Percentiles rank a stretch among this genome's conserved stretches.
Conservation (phyloP, 2,797 vertebrate genomes). For the Helostoma temminkii region DNA sequence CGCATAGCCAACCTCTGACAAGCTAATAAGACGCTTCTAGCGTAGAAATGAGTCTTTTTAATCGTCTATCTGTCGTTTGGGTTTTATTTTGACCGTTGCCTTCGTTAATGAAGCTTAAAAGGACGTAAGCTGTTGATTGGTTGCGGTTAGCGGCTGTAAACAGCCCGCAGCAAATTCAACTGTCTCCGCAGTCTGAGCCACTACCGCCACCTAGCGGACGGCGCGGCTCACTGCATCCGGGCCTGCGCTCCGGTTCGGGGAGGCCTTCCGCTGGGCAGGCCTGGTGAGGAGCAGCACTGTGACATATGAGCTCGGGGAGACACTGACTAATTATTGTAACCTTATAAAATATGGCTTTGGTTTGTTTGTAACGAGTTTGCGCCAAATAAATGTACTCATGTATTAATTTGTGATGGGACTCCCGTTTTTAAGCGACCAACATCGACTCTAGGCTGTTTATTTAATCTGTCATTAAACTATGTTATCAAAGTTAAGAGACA, state of each 20-base stretch:
- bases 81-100: no score
- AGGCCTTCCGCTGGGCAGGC: constrained; percentile 25
- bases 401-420: not conserved
- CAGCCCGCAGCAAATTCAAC: not conserved
- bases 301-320: no score
- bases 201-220: constrained; percentile 56
- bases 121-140: not conserved
- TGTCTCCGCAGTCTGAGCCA: not conserved
- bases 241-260: not conserved
- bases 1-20: not conserved
- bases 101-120: not conserved
- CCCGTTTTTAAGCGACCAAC: not conserved
- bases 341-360: not conserved
- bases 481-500: not conserved
- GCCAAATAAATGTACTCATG: not conserved
- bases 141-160: not conserved
- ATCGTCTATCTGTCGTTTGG: not conserved
- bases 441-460: not conserved
- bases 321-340: rapidly evolving
- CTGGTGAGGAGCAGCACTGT: not conserved
- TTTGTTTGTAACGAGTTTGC: not conserved
- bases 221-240: not conserved
- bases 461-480: not conserved
- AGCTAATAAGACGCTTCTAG: not conserved
- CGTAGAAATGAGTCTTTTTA: not conserved